Base-by-base conservation (phyloP, 1,140 invertebrate species). In the Belonocnema kinseyi region DNA sequence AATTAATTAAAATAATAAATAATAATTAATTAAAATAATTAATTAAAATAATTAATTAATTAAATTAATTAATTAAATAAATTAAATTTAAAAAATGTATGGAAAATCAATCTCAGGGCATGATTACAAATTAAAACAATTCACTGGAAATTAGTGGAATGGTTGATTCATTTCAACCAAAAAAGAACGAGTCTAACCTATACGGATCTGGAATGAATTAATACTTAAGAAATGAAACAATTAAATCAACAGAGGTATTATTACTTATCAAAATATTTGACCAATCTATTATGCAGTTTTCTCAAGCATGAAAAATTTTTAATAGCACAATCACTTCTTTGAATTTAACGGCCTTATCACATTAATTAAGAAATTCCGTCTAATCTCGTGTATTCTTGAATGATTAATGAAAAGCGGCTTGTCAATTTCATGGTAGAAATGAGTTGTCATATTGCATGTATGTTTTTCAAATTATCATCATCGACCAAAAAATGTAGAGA, bases 391-490 rank as follows among this genome's bases (percentile, higher is more conserved):
- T 66, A 66, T 46, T 66, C 61, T 46, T 40, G 3, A 66, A 66
- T n/a, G 33, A 66, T 40, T 66, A 16, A 33, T 46, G 61, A 66
- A 66, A 66, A 66, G 33, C 40, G 40, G 33, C 61, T 16, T 66
- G 33, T 33, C 40, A n/a, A 33, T 66, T 40, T 66, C 33, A 40
- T n/a, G 61, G 13, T 33, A 21, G 33, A 66, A 16, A 66, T 16
- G n/a, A 40, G 26, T 40, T 13, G 33, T 40, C 14, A 66, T 40
- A 40, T 4, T 19, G 61, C 61, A 66, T 26, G 61, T 66, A 16
- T 33, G 40, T 46, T 40, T 40, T 40, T 16, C 16, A 0, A 46
- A 66, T 40, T 21, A 10, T 66, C n/a, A 66, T 46, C n/a, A 16
- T 66, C n/a, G 61, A 21, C 33, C n/a, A 40, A n/a, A 14, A 40